Evolutionary conservation across 2,797 vertebrate genomes (phyloP), one percentile per base, ranked within the genome.

Genomic region (Centroberyx gerrardi): DNA sequence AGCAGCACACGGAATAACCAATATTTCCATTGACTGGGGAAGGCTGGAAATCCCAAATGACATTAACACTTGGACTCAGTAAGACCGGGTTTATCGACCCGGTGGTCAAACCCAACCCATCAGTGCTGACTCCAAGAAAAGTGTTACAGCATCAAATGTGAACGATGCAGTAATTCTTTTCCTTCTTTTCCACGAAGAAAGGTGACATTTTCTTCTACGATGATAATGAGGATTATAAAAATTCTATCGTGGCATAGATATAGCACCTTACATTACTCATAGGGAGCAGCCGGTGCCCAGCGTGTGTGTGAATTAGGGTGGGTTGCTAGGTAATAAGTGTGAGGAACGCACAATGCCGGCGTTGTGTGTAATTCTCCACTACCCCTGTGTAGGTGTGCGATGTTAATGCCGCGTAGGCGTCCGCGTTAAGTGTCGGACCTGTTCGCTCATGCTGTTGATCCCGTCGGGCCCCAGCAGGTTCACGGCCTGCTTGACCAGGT

Each of bases 391-490:
- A 53, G 59, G 59, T 54, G 72, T 75, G 69, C 22, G 48, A 49
- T 60, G 56, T 70, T 60, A 66, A 27, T 12, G 29, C 31, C 8
- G 48, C 58, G 80, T 82, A 22, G 33, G 71, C 63, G 59, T 36
- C 60, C 65, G 69, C 79, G 72, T 74, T 44, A n/a, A 10, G 60
- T 22, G 22, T 62, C 87, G 38, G 51, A 96, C 95, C 95, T 96
- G 95, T 64, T 96, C 95, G 52, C 94, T 96, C 91, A 95, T 94
- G 86, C 95, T 94, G 91, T 96, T 95, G 38, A 96, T 94, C 66
- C 95, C 95, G 17, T 95, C 94, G 0, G 94, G 94, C 6, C 95
- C 95, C 75, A 96, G 92, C 76, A 96, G 92, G 82, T 94, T 95
- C 65, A 94, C 93, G 0, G 95, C 95, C 87, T 95, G 94, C 78